Evolutionary conservation across 2,113 vertebrate species (phyloP).

Genomic region (Nothoprocta perdicaria): DNA sequence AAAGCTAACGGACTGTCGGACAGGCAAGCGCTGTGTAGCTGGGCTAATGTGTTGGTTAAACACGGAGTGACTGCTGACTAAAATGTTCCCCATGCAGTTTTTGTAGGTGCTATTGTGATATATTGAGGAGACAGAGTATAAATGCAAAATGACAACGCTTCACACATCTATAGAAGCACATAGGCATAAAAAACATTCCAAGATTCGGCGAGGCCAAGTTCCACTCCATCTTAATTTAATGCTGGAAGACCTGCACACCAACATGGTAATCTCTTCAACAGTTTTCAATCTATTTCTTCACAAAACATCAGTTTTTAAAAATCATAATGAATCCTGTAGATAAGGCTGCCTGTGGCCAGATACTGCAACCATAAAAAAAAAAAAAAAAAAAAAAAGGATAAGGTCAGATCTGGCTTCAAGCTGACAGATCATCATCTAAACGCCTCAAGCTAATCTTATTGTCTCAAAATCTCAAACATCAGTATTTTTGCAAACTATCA

Average conservation of each 20-base stretch:
- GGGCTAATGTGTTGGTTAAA: neutral
- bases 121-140: rapidly evolving
- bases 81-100: neutral
- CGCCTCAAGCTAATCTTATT: constrained; percentile 79
- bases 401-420: constrained; percentile 81
- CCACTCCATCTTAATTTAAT: neutral
- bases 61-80: neutral
- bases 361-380: constrained; percentile 38
- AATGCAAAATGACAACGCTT: neutral
- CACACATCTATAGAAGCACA: rapidly evolving
- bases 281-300: constrained; percentile 52
- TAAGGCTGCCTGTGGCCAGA: constrained; percentile 73
- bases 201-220: constrained; percentile 14
- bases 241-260: neutral
- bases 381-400: constrained; percentile 57
- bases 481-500: constrained; percentile 90
- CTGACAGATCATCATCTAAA: constrained; percentile 81
- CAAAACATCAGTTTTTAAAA: constrained; percentile 57
- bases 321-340: constrained; percentile 69
- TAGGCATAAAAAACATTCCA: neutral
- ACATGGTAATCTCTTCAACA: constrained; percentile 25
- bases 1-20: neutral
- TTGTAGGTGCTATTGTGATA: neutral
- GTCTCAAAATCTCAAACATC: constrained; percentile 83
- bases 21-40: neutral